Evolutionary conservation across 1,140 invertebrate species (phyloP).

Genomic region (Drosophila navojoa): DNA sequence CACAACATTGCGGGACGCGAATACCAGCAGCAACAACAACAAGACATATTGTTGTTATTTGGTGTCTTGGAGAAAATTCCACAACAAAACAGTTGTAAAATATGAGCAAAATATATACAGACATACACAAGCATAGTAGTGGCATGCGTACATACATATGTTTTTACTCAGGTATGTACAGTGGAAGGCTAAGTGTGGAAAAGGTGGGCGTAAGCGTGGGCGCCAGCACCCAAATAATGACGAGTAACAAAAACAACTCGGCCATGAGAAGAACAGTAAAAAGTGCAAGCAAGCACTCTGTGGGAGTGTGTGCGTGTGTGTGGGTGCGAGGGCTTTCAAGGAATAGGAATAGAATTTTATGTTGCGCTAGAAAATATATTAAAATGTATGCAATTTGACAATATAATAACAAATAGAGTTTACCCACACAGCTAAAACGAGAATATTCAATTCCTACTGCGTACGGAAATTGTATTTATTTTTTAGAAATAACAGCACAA

Average conservation of each 20-base stretch:
- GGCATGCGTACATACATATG: constrained; percentile 4
- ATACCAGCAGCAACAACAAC: constrained; percentile 38
- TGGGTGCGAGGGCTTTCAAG: background rate
- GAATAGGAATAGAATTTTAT: background rate
- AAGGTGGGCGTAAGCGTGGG: constrained; percentile 41
- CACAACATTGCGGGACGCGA: constrained; percentile 66
- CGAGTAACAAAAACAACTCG: constrained; percentile 54
- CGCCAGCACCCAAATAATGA: constrained; percentile 60
- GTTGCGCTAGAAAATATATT: background rate
- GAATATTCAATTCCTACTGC: constrained; percentile 2
- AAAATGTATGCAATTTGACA: background rate
- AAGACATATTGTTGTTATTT: constrained; percentile 48
- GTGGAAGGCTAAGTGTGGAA: background rate
- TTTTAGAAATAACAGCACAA: constrained; percentile 61
- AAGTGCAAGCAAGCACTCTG: constrained; percentile 15
- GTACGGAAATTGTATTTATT: constrained; percentile 63
- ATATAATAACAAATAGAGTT: background rate
- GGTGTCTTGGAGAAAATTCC: constrained; percentile 74
- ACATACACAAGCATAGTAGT: constrained; percentile 17
- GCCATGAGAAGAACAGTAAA: constrained; percentile 33
- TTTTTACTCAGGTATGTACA: constrained; percentile 2
- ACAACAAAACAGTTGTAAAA: constrained; percentile 80
- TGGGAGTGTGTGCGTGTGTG: background rate
- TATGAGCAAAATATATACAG: constrained; percentile 60
- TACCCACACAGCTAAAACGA: background rate